Percentiles rank a stretch among this genome's conserved stretches.
phyloP scores from a whole-genome alignment of 2,888 invertebrate species.

The Dasysyrphus albostriatus region DNA sequence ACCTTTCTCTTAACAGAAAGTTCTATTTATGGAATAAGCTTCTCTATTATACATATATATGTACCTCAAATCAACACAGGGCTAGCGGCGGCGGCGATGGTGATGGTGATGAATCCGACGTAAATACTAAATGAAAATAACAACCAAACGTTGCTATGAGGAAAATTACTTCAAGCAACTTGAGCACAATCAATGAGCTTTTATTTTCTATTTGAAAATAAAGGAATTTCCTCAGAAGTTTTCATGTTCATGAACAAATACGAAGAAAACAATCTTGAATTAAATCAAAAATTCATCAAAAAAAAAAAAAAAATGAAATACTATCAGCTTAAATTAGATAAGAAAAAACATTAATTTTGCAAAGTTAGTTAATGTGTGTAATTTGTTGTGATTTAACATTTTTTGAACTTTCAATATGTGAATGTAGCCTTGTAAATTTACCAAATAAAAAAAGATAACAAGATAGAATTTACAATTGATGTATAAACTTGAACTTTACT shows the following conservation, averaged over 20 bases:
- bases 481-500: background rate
- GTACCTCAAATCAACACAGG: background rate
- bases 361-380: background rate
- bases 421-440: background rate
- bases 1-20: conserved; percentile 18
- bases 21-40: conserved; percentile 63
- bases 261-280: background rate
- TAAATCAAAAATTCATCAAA: background rate
- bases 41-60: too few relatives aligned
- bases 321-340: conserved; percentile 49
- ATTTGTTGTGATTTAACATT: background rate
- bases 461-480: background rate
- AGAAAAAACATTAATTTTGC: background rate
- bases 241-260: conserved; percentile 3
- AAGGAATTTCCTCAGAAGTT: conserved; percentile 25
- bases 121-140: background rate
- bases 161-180: conserved; percentile 51
- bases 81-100: too few relatives aligned
- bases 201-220: conserved; percentile 43
- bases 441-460: background rate
- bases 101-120: too few relatives aligned
- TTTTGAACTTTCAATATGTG: background rate
- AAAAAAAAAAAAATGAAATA: background rate
- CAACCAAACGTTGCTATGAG: conserved; percentile 34
- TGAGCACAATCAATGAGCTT: conserved; percentile 50